Percentiles rank a stretch among this genome's conserved stretches.
Evolutionary conservation across 1,140 invertebrate species (phyloP).

Genomic region (Drosophila elegans): DNA sequence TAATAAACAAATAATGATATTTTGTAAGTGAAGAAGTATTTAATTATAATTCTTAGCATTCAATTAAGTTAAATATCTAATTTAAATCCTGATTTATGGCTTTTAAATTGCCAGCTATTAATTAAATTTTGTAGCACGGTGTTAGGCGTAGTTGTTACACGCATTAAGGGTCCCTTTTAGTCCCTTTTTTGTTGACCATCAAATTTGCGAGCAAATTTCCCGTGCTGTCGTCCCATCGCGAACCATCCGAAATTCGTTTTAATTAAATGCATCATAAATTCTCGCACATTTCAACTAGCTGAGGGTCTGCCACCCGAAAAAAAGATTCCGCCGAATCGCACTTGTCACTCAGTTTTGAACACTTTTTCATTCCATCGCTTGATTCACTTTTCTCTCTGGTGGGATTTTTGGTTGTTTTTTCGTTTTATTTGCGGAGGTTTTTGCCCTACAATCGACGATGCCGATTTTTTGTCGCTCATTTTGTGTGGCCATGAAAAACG

Average conservation of each 20-base stretch:
- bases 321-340: constrained; percentile 32
- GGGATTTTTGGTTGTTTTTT: constrained; percentile 16
- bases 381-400: constrained; percentile 50
- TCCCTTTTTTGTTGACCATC: constrained; percentile 38
- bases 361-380: constrained; percentile 39
- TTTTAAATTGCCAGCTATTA: too few species aligned
- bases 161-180: constrained; percentile 12
- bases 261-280: constrained; percentile 65
- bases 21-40: too few species aligned
- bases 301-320: constrained; percentile 5
- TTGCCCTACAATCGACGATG: constrained; percentile 35
- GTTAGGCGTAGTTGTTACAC: constrained; percentile 29
- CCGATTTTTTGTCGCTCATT: constrained; percentile 37
- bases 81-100: too few species aligned
- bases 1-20: too few species aligned
- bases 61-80: too few species aligned
- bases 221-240: neutral
- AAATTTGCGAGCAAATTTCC: constrained; percentile 35
- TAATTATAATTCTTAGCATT: too few species aligned
- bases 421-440: constrained; percentile 28
- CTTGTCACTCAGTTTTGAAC: constrained; percentile 47
- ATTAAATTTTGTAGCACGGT: constrained; percentile 20
- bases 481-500: constrained; percentile 73
- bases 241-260: constrained; percentile 35
- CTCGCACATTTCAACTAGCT: constrained; percentile 41